These are phyloP conservation scores for Neomicropteryx cornuta DNA, from an alignment of 1,140 invertebrate species.

Conservation along the genomic window DNA sequence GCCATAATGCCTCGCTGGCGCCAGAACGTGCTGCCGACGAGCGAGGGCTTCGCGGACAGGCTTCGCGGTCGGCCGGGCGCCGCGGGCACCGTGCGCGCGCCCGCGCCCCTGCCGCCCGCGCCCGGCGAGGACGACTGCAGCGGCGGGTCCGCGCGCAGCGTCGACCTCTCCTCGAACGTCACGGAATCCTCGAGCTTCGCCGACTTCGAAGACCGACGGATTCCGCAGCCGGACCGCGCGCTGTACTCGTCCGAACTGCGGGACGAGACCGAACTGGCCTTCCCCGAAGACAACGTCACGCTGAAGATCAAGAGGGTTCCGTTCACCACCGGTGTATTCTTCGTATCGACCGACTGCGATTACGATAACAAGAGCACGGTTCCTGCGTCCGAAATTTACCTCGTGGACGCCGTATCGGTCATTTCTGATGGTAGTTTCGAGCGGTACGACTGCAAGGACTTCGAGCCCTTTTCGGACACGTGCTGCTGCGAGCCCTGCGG, in stretches of 20 bases:
- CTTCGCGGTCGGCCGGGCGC: conserved; percentile 11
- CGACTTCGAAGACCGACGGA: conserved; percentile 34
- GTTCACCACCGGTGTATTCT: conserved; percentile 33
- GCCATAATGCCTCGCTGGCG: conserved; percentile 40
- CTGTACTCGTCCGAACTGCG: too few relatives aligned
- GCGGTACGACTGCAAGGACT: conserved; percentile 38
- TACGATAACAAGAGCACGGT: conserved; percentile 19
- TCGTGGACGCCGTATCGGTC: conserved; percentile 33
- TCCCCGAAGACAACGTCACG: conserved; percentile 18
- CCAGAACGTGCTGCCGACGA: conserved; percentile 39
- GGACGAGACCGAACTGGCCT: not conserved
- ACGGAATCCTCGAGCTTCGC: conserved; percentile 40
- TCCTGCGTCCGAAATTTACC: conserved; percentile 25
- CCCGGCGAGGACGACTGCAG: conserved; percentile 20
- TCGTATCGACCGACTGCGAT: conserved; percentile 28
- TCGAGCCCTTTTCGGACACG: conserved; percentile 43
- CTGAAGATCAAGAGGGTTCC: conserved; percentile 34
- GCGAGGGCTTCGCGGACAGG: conserved; percentile 33
- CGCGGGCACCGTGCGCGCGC: conserved; percentile 12
- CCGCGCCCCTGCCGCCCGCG: conserved; percentile 16
- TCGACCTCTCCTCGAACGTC: conserved; percentile 38
- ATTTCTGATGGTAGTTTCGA: conserved; percentile 40
- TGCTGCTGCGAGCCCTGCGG: conserved; percentile 38
- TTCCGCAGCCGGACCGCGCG: conserved; percentile 22
- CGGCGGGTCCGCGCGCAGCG: conserved; percentile 32